Base-by-base conservation (phyloP, 2,888 invertebrate species). In the Napeogenes sylphis region DNA sequence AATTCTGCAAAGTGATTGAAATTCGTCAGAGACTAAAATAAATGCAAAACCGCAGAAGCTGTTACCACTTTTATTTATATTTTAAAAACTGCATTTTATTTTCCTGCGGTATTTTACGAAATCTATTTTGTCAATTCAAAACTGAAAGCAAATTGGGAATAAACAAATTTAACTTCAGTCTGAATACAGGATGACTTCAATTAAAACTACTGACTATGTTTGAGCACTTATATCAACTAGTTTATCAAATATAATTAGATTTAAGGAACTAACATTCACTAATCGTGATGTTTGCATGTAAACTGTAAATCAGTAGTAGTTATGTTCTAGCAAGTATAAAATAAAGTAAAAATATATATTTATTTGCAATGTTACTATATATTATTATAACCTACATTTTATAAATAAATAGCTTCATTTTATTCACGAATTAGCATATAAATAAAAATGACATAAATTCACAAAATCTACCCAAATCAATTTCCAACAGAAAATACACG, bases 61-160 rank as follows among this genome's bases (percentile, higher is more conserved):
- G 51, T 51, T 51, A 51, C 51, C 51, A 51, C 51, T 51, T 51
- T 51, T 30, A 12, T 30, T 51, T 30, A 30, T 30, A 10, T 30
- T 51, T 51, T 8, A 51, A 51, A 51, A 30, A 10, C 4, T 30
- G 30, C 30, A 30, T 51, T 51, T 30, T 30, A 51, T 47, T 51
- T 51, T 30, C 6, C 51, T 51, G 30, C 30, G 30, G 51, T 13
- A 10, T n/a, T 51, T 51, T 51, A 51, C 30, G 30, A 51, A 51
- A 51, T 10, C 51, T 30, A 30, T 51, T 51, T 51, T 51, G 30
- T 51, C 51, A 51, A 51, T 51, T 51, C 30, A 30, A 51, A 51
- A 51, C 51, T 51, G 51, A 30, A 51, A 51, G 51, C 51, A 51
- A 51, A 51, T 21, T 51, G 51, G 51, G 30, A 51, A 51, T 51